Evolutionary conservation across 2,113 vertebrate genomes (phyloP), one percentile per base, ranked within the genome.

Genomic region (Thunnus thynnus): DNA sequence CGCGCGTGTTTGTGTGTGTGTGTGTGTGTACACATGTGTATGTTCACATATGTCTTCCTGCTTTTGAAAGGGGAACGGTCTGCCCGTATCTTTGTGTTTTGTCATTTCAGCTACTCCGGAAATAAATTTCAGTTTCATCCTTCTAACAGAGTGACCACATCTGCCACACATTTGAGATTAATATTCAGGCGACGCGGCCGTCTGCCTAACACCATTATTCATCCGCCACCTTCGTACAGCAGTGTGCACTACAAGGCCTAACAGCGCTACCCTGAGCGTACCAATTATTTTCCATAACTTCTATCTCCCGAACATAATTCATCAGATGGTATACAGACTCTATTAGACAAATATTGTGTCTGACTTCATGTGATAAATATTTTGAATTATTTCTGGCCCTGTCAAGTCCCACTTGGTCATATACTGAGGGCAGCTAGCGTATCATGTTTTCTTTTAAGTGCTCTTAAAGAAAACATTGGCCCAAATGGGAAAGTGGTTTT

Each of bases 211-310:
- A 61, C 68, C 32, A 88, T 88, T 76, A 82, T 52, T 88, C 88
- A 72, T 79, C 56, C 30, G 41, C 7, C 76, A 66, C 74, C 63
- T 55, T 25, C 36, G 20, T 67, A 56, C 65, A 50, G 68, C 61
- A 9, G 76, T 82, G 86, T 68, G 56, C 70, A 60, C 62, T 66
- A 70, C 63, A 63, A 84, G 84, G 55, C 83, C 71, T 32, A 66
- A 79, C 73, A 46, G 66, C 12, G 22, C 50, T 55, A 61, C 55
- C 13, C 27, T 25, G 12, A 77, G 75, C 57, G 50, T 60, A 69
- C 79, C 76, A 88, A 89, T 86, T 78, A 84, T 87, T 77, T 67
- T 47, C 65, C n/a, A 36, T 16, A 27, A 79, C 56, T 57, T 78
- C 50, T 73, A 3, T 75, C 25, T 76, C 71, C 47, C 13, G 9